Evolutionary conservation across 92 coral and sea anemone species (phyloP).

Genomic region (Blastomussa wellsi): DNA sequence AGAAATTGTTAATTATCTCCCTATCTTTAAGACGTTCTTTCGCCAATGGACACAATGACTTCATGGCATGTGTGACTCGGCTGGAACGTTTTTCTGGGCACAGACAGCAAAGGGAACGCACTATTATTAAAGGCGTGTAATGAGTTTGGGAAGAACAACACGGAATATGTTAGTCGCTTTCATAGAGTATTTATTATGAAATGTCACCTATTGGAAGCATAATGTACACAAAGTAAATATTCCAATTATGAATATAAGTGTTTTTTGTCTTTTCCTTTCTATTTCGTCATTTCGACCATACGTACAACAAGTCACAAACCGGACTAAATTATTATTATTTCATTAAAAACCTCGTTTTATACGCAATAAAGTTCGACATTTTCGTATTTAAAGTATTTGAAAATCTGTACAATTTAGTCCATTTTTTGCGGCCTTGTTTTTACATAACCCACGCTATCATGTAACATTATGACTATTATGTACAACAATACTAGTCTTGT

Average conservation of each 20-base stretch:
- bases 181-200: conserved; percentile 19
- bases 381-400: background rate
- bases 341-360: background rate
- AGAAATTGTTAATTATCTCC: background rate
- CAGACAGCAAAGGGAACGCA: too few species aligned
- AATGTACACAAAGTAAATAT: conserved; percentile 31
- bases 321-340: background rate
- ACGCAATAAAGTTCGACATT: background rate
- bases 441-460: background rate
- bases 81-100: too few species aligned
- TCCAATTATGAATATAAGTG: conserved; percentile 4
- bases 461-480: too few species aligned
- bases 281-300: background rate
- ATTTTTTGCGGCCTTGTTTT: background rate
- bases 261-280: background rate
- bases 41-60: background rate
- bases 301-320: background rate
- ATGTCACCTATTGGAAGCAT: conserved; percentile 28
- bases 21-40: background rate
- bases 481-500: background rate
- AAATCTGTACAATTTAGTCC: background rate
- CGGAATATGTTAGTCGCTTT: background rate
- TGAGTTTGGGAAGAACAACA: background rate
- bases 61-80: background rate
- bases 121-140: too few species aligned